These are phyloP conservation scores for Nudaria mundana DNA, from an alignment of 2,888 invertebrate genomes.

Conservation along the genomic window DNA sequence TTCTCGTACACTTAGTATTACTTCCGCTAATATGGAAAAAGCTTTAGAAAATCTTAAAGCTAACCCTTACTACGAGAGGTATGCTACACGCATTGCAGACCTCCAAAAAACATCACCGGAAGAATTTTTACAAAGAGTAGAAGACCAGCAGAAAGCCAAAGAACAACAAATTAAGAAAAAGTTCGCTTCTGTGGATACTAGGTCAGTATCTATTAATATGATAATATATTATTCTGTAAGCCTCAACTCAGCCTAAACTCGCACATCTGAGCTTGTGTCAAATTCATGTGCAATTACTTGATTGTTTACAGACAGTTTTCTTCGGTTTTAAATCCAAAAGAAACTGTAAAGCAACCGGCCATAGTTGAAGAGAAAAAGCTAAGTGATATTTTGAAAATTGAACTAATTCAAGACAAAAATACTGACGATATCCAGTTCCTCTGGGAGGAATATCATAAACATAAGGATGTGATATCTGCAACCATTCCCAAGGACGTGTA, in stretches of 20 bases:
- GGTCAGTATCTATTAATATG: conserved; percentile 43
- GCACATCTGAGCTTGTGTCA: not conserved
- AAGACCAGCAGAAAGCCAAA: conserved; percentile 66
- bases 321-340: conserved; percentile 84
- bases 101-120: conserved; percentile 88
- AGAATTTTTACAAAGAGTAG: conserved; percentile 85
- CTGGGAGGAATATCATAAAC: conserved; percentile 90
- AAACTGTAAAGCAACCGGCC: conserved; percentile 41
- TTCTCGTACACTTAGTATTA: conserved; percentile 54
- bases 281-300: not conserved
- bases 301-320: conserved; percentile 79
- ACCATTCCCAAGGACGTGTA: conserved; percentile 84
- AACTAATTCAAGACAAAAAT: conserved; percentile 86
- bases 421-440: conserved; percentile 87
- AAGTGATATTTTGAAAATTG: conserved; percentile 88
- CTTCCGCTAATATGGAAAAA: conserved; percentile 64
- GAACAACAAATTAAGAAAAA: conserved; percentile 55
- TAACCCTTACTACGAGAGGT: conserved; percentile 92
- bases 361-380: conserved; percentile 74
- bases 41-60: conserved; percentile 77
- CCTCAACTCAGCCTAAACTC: not conserved
- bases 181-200: conserved; percentile 63
- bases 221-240: too few relatives aligned
- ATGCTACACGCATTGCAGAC: conserved; percentile 87
- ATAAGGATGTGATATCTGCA: conserved; percentile 89